Evolutionary conservation across 2,797 vertebrate genomes (phyloP), one percentile per base, ranked within the genome.

Genomic region (Amazona ochrocephala): DNA sequence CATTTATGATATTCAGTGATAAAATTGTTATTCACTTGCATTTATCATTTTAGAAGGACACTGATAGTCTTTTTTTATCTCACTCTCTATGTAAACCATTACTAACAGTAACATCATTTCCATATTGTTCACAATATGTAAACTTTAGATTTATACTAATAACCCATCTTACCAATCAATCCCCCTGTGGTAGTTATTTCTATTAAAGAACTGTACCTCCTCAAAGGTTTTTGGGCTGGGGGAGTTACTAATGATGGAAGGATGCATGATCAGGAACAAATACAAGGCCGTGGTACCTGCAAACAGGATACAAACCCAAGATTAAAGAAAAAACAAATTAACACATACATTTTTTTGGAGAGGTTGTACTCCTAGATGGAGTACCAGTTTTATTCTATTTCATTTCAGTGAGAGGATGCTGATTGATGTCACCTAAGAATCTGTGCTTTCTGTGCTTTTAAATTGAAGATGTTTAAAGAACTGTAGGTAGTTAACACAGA

Each of bases 201-300:
- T 99, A 98, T 99, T 99, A 98, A 99, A 99, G 98, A 99, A 99
- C 98, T 99, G 99, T 98, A 99, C 99, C 98, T 99, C 99, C 98
- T 99, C 99, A 94, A 99, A 99, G 72, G 99, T 99, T 98, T 99
- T 99, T 95, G 98, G 98, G 97, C 98, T 99, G 97, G 99, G 99
- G 96, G 99, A 99, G 98, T 99, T 99, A 97, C 99, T 99, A 97
- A 99, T 99, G 98, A 99, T 99, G 97, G 99, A 99, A 93, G 99
- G 99, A 98, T 99, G 99, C 99, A 99, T 99, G 97, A 99, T 98
- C 92, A 99, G 98, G 98, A 99, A 99, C 98, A 99, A 98, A 98
- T 99, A 99, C 98, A 99, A 98, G 86, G 99, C 99, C 76, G 99
- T 99, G 91, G 99, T 99, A 97, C 99, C 99, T 99, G 98, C 32